Percentiles rank a stretch among this genome's conserved stretches.
These are phyloP conservation scores for Carpatolechia fugitivella DNA, from an alignment of 2,888 invertebrate species.

Conservation along the genomic window DNA sequence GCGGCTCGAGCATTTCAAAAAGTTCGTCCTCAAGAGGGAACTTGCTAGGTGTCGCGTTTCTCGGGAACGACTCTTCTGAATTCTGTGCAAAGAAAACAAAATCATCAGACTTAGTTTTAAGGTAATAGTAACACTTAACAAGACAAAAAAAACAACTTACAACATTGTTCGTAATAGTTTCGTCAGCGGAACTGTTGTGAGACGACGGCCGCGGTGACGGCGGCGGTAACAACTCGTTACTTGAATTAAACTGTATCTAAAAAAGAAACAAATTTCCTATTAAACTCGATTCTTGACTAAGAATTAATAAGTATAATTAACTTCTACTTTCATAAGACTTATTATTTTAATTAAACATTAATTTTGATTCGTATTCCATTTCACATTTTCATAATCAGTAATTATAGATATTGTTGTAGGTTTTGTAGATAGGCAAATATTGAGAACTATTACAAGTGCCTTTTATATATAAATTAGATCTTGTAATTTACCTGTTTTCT, in stretches of 20 bases:
- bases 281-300: too few relatives aligned
- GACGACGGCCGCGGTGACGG: conserved; percentile 65
- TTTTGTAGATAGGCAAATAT: too few relatives aligned
- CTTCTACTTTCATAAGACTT: not conserved
- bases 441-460: too few relatives aligned
- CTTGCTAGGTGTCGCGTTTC: conserved; percentile 71
- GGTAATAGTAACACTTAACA: not conserved
- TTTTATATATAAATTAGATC: too few relatives aligned
- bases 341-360: too few relatives aligned
- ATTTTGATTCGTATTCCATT: too few relatives aligned
- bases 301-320: not conserved
- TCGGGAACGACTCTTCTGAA: conserved; percentile 68
- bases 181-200: conserved; percentile 63
- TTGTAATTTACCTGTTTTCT: conserved; percentile 54
- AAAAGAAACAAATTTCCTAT: conserved; percentile 18
- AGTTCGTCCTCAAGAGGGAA: conserved; percentile 72
- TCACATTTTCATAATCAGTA: too few relatives aligned
- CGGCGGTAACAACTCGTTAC: conserved; percentile 66
- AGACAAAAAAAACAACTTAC: conserved; percentile 34
- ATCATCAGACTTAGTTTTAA: not conserved
- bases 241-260: conserved; percentile 59
- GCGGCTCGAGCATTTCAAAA: conserved; percentile 49
- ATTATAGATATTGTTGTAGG: too few relatives aligned
- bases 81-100: conserved; percentile 43
- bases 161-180: conserved; percentile 59